Percentiles rank a stretch among this genome's conserved stretches.
Conservation (phyloP, 2,113 vertebrate genomes). For the Pteruthius melanotis region DNA sequence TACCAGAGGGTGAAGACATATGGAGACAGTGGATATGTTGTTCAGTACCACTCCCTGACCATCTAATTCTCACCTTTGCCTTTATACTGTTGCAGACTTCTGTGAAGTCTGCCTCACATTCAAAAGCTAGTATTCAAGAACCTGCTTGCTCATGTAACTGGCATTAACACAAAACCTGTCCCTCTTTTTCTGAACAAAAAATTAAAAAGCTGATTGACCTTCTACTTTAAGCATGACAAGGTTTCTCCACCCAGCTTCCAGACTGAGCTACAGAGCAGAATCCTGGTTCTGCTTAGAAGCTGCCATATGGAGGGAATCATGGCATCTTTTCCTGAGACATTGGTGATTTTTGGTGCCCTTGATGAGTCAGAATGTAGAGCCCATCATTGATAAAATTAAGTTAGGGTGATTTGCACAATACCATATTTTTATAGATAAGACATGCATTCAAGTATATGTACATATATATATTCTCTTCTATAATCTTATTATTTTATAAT, state of each 20-base stretch:
- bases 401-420: fast-evolving
- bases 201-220: background rate
- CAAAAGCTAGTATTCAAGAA: background rate
- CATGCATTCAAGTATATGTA: background rate
- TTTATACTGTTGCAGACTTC: background rate
- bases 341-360: background rate
- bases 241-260: background rate
- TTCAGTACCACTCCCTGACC: background rate
- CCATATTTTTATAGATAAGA: background rate
- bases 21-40: background rate
- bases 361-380: background rate
- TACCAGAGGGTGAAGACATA: background rate
- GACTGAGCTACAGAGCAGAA: background rate
- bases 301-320: background rate
- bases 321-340: background rate
- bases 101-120: background rate
- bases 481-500: background rate
- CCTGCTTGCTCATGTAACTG: background rate
- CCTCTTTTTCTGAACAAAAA: background rate
- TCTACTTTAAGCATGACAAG: fast-evolving
- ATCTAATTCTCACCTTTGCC: background rate
- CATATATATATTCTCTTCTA: background rate
- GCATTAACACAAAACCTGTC: background rate
- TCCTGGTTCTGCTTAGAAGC: background rate
- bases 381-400: background rate